Conservation (phyloP, 2,797 vertebrate species). For the Lacerta bilineata region DNA sequence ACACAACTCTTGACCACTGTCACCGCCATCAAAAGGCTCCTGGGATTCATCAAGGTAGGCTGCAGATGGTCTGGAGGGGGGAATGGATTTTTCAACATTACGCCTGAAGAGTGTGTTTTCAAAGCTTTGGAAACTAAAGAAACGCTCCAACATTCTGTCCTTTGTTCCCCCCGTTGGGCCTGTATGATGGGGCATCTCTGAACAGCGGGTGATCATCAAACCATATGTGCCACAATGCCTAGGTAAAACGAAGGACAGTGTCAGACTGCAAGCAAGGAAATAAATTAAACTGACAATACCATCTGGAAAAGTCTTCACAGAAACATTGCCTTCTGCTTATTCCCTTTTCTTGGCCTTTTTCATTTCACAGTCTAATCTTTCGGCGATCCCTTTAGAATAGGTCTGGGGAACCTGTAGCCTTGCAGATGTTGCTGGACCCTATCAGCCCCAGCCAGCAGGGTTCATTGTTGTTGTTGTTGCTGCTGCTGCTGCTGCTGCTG, state of each 20-base stretch:
- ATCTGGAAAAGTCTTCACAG: slow-evolving; percentile 12
- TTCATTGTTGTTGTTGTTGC: too few species aligned
- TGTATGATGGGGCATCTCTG: background rate
- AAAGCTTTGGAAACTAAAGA: background rate
- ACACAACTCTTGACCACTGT: background rate
- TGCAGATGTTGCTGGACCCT: too few species aligned
- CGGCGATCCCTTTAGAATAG: slow-evolving; percentile 37
- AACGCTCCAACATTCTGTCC: fast-evolving
- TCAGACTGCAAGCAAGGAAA: slow-evolving; percentile 27
- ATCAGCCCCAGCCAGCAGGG: too few species aligned
- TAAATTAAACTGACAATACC: slow-evolving; percentile 19
- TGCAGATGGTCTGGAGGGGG: slow-evolving; percentile 37
- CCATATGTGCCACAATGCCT: background rate
- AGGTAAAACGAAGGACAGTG: slow-evolving; percentile 20
- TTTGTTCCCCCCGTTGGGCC: background rate
- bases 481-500: too few species aligned
- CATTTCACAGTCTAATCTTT: slow-evolving; percentile 15
- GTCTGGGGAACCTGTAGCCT: too few species aligned
- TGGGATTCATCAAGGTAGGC: background rate
- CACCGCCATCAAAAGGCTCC: slow-evolving; percentile 35
- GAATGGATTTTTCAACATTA: slow-evolving; percentile 21
- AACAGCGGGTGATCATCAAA: background rate
- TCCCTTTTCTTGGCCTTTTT: background rate
- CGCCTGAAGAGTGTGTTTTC: slow-evolving; percentile 1
- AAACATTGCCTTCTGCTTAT: slow-evolving; percentile 3